Percentiles rank a stretch among this genome's conserved stretches.
These are phyloP conservation scores for Mythimna vitellina DNA, from an alignment of 2,888 invertebrate species.

Conservation along the genomic window DNA sequence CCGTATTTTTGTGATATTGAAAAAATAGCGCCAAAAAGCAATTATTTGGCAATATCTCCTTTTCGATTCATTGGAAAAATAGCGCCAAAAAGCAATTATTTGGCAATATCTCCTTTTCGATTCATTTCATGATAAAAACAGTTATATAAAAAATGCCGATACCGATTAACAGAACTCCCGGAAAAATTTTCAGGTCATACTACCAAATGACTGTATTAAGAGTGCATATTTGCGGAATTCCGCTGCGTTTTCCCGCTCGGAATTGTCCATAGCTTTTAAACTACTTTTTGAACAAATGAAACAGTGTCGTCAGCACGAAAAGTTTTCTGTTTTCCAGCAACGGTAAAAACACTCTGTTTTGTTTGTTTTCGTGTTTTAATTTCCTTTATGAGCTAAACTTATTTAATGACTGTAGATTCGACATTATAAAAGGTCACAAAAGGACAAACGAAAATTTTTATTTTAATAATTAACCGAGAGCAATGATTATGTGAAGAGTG, in stretches of 20 bases:
- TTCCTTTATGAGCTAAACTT: constrained; percentile 13
- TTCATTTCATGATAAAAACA: no score
- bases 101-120: no score
- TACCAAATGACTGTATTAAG: no score
- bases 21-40: no score
- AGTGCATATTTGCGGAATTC: neutral
- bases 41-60: no score
- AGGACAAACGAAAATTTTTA: neutral
- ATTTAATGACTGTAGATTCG: neutral
- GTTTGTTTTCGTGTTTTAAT: constrained; percentile 12
- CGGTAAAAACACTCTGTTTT: neutral
- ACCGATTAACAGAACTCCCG: no score
- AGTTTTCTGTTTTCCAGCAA: constrained; percentile 5
- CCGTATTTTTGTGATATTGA: no score
- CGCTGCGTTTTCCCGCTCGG: neutral
- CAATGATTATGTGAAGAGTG: no score
- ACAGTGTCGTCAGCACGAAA: constrained; percentile 1
- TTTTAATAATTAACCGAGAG: neutral
- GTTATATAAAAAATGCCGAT: no score
- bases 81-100: no score
- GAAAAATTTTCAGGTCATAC: no score
- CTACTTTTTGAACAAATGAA: constrained; percentile 14
- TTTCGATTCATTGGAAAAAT: no score
- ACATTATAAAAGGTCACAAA: neutral
- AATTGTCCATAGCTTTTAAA: neutral